Evolutionary conservation across 2,888 invertebrate species (phyloP), one percentile per base, ranked within the genome.

Genomic region (Heliconius charithonia): DNA sequence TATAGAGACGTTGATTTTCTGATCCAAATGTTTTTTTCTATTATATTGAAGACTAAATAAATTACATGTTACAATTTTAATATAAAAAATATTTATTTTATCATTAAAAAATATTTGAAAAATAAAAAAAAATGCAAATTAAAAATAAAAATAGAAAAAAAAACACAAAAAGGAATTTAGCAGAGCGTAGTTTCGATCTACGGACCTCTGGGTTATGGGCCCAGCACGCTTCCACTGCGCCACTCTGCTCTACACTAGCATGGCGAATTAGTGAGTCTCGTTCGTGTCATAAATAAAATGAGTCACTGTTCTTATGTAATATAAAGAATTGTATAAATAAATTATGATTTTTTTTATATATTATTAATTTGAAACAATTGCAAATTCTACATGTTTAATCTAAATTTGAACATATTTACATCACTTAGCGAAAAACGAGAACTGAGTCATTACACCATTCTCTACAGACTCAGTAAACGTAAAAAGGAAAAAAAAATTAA

Each of bases 161-260:
- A 76, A 81, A 4, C 9, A 81, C 84, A 88, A 92, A 91, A 91
- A 86, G 6, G 6, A 10, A 81, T 69, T 27, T 96, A 96, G 96
- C 96, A 96, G 96, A 96, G 97, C 97, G 97, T 97, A 97, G 97
- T 97, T 97, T 97, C 97, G 97, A 97, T 97, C 97, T 97, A 97
- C 97, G 97, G 97, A 97, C 97, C 97, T 97, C 97, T 97, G 97
- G 97, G 97, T 97, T 97, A 97, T 97, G 97, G 96, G 97, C 97
- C 97, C 96, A 97, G 97, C 97, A 97, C 96, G 96, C 97, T 96
- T 97, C 97, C 96, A 96, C 97, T 97, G 97, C 97, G 97, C 97
- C 97, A 97, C 96, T 97, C 96, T 97, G 96, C 97, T 96, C 78
- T 82, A 6, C 29, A 41, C 29, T 0, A 0, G 0, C 1, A 0